Conservation (phyloP, 2,113 vertebrate species). For the Rallus limicola region DNA sequence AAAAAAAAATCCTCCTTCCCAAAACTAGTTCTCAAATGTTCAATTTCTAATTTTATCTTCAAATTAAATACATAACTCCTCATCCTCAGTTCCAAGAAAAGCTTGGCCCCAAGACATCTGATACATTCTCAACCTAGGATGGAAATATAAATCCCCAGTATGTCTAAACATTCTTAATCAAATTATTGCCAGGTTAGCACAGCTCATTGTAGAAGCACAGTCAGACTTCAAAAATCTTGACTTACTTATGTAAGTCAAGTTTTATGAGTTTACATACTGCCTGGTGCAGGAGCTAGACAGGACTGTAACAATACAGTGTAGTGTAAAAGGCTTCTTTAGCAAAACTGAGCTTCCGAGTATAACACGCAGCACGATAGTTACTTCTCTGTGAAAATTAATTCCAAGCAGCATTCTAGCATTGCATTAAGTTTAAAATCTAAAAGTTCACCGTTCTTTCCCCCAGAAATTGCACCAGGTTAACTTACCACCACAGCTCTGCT, state of each 20-base stretch:
- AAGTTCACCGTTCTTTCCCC: neutral
- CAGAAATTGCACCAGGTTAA: neutral
- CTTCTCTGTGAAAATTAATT: neutral
- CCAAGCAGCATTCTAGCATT: neutral
- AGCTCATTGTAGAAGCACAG: neutral
- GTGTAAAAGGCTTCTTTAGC: neutral
- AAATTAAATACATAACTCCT: neutral
- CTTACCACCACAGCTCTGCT: conserved; percentile 79
- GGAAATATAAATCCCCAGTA: neutral
- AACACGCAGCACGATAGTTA: neutral
- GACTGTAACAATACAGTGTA: neutral
- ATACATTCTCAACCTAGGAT: neutral
- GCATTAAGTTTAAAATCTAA: neutral
- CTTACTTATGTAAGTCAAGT: no score
- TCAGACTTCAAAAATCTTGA: neutral
- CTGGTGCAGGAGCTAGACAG: neutral
- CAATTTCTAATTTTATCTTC: neutral
- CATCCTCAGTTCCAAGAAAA: neutral
- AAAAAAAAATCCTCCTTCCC: neutral
- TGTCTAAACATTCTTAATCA: neutral
- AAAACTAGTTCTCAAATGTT: neutral
- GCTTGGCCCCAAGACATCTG: neutral
- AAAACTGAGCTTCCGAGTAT: neutral
- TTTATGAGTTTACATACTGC: neutral
- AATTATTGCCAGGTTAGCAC: neutral